Base-by-base conservation (phyloP, 2,797 vertebrate species). In the Dromococcyx pavoninus region DNA sequence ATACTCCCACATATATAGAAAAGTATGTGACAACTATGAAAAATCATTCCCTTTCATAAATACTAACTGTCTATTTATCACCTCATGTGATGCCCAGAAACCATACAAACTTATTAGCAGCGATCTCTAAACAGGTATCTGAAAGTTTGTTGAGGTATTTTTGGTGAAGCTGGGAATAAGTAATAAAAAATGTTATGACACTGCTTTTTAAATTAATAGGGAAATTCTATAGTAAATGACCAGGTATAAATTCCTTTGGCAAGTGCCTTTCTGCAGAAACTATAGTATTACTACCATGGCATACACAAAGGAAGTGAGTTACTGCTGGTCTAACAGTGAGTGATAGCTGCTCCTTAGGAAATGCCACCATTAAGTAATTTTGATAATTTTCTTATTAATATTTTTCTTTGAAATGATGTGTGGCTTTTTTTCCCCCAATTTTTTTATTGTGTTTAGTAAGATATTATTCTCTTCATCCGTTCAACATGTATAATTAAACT, bases 351-450 rank as follows among this genome's bases (percentile, higher is more conserved):
- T 71, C 73, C 62, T 80, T 86, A 87, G 67, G n/a, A 83, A 65
- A 53, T 65, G 74, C 89, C 80, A 92, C 10, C 78, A 74, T 85
- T 71, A 85, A 93, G 71, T 62, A 19, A 85, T 85, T 95, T 69
- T 95, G 43, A 92, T 67, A 60, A 48, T 60, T 87, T 88, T 90
- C 73, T 93, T 84, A 86, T 77, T 78, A 91, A 61, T 51, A 39
- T 81, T 81, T 91, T 88, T 72, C 48, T 89, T 71, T 72, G 27
- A 89, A 91, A 83, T 69, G 15, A 51, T 23, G 8, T 33, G 13
- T 75, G 35, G n/a, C n/a, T n/a, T n/a, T n/a, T n/a, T n/a, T n/a
- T n/a, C n/a, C n/a, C n/a, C n/a, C n/a, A n/a, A n/a, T 87, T 89
- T 88, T 70, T 24, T 6, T n/a, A 91, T 27, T 83, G 44, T 84